Percentiles rank a stretch among this genome's conserved stretches.
phyloP scores from a whole-genome alignment of 2,797 vertebrate genomes.

The Hydrocynus forskahlii region DNA sequence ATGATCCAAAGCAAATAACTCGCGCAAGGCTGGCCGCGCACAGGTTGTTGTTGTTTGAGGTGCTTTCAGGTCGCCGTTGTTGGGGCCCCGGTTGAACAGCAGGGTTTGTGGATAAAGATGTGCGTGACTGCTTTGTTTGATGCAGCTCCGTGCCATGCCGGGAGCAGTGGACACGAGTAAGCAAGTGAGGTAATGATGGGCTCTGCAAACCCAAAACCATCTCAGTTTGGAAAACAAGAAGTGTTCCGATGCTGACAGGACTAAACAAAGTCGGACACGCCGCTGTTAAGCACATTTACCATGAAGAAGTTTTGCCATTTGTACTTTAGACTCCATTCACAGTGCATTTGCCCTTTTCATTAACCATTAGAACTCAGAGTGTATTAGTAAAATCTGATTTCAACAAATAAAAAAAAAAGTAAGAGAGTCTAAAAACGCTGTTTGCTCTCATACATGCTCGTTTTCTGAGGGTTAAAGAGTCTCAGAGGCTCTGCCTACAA shows the following conservation, averaged over 20 bases:
- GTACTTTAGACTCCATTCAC: background rate
- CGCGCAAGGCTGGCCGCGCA: conserved; percentile 24
- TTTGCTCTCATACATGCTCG: too few relatives aligned
- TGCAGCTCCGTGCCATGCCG: conserved; percentile 17
- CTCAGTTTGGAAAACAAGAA: conserved; percentile 6
- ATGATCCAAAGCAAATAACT: conserved; percentile 52
- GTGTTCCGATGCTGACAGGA: conserved; percentile 5
- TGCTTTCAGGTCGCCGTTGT: conserved; percentile 39
- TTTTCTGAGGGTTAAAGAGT: too few relatives aligned
- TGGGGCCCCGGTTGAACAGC: conserved; percentile 32
- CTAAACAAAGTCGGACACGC: background rate
- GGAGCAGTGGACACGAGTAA: conserved; percentile 20
- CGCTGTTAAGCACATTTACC: conserved; percentile 3
- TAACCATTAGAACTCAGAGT: too few relatives aligned
- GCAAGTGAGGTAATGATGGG: conserved; percentile 30
- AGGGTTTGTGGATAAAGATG: conserved; percentile 30
- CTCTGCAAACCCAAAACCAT: conserved; percentile 16
- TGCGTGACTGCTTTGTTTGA: conserved; percentile 41
- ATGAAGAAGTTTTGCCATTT: conserved; percentile 9
- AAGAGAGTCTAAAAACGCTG: too few relatives aligned
- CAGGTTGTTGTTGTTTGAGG: conserved; percentile 36
- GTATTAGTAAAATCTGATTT: too few relatives aligned
- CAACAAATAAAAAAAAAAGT: too few relatives aligned
- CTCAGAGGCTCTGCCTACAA: too few relatives aligned
- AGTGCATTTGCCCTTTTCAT: too few relatives aligned